These are phyloP conservation scores for Mycetomoellerius zeteki DNA, from an alignment of 1,140 invertebrate genomes.

Conservation along the genomic window DNA sequence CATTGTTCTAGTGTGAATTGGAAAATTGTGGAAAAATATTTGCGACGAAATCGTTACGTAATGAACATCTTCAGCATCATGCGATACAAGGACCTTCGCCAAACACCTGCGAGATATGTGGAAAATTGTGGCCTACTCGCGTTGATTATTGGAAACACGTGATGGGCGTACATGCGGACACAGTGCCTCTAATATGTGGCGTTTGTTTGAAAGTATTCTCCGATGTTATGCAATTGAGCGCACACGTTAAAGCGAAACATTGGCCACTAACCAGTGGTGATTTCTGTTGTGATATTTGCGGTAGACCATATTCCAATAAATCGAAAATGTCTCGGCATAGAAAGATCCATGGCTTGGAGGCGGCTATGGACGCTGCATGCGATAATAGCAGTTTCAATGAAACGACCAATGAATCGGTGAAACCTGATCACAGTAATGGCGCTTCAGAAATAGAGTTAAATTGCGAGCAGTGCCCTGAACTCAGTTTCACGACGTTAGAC, in stretches of 20 bases:
- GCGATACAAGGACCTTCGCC: slow-evolving; percentile 85
- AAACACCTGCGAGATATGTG: slow-evolving; percentile 87
- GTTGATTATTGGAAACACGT: slow-evolving; percentile 88
- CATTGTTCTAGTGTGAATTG: slow-evolving; percentile 81
- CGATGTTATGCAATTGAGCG: slow-evolving; percentile 84
- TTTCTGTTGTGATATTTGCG: slow-evolving; percentile 88
- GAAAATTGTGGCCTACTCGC: slow-evolving; percentile 87
- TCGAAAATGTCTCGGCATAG: slow-evolving; percentile 88
- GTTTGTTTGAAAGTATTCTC: slow-evolving; percentile 88
- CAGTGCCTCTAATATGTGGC: slow-evolving; percentile 87
- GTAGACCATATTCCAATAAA: slow-evolving; percentile 87
- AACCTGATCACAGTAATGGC: slow-evolving; percentile 35
- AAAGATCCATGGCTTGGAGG: slow-evolving; percentile 85
- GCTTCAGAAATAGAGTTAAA: slow-evolving; percentile 78
- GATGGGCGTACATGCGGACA: slow-evolving; percentile 88
- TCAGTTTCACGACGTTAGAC: slow-evolving; percentile 85
- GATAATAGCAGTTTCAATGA: slow-evolving; percentile 59
- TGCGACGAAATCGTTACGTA: slow-evolving; percentile 85
- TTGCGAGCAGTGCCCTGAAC: slow-evolving; percentile 85
- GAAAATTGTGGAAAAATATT: slow-evolving; percentile 87
- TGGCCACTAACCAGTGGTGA: slow-evolving; percentile 87
- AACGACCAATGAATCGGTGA: slow-evolving; percentile 50
- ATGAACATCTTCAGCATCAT: slow-evolving; percentile 86
- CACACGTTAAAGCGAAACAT: slow-evolving; percentile 86
- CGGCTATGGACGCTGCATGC: slow-evolving; percentile 25